Evolutionary conservation across 92 coral and sea anemone species (phyloP).

Genomic region (Actinernus sp.): DNA sequence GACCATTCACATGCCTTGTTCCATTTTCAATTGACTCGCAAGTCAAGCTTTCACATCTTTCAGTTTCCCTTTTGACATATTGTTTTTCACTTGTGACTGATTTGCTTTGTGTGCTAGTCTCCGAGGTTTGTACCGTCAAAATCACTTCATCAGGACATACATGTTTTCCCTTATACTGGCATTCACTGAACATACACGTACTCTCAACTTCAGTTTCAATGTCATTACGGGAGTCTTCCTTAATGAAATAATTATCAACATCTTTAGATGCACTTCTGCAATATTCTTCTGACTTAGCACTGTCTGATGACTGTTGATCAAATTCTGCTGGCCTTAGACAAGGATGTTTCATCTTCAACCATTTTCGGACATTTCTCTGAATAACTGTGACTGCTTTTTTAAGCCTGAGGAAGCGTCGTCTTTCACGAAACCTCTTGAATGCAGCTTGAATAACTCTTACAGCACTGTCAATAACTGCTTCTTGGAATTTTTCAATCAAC

Average conservation of each 20-base stretch:
- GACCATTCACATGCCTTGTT: too few relatives aligned
- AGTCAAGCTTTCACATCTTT: too few relatives aligned
- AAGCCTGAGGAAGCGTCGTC: constrained; percentile 73
- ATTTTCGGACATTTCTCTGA: constrained; percentile 76
- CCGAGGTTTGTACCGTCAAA: too few relatives aligned
- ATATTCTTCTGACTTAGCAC: constrained; percentile 43
- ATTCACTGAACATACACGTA: too few relatives aligned
- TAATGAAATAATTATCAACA: not conserved
- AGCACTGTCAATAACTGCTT: constrained; percentile 87
- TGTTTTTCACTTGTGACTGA: too few relatives aligned
- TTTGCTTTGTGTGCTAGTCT: too few relatives aligned
- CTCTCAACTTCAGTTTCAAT: not conserved
- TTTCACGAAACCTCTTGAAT: constrained; percentile 78
- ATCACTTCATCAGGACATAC: too few relatives aligned
- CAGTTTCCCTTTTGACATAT: too few relatives aligned
- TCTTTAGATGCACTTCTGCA: constrained; percentile 4
- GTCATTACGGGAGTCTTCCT: not conserved
- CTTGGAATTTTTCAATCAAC: constrained; percentile 88
- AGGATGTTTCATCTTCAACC: constrained; percentile 58
- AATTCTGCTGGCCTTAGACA: constrained; percentile 28
- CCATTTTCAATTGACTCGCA: too few relatives aligned
- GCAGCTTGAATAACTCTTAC: constrained; percentile 89
- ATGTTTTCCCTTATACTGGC: too few relatives aligned
- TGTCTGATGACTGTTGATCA: constrained; percentile 34
- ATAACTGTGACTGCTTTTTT: constrained; percentile 78